Evolutionary conservation across 2,888 invertebrate species (phyloP), one percentile per base, ranked within the genome.

Genomic region (Hyposoter dolosus): DNA sequence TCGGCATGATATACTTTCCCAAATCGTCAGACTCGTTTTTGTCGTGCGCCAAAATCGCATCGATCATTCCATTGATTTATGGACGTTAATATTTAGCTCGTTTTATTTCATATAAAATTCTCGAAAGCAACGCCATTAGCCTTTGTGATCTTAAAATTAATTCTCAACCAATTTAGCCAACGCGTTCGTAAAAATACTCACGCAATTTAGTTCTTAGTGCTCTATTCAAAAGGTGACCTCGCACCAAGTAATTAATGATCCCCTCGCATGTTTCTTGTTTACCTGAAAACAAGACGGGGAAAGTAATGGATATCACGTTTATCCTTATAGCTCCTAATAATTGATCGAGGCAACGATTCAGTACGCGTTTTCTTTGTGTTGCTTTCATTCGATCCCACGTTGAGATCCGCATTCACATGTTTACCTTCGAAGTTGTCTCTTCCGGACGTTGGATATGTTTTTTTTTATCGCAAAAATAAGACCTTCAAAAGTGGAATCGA

Each of bases 1-100:
- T 69, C 35, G 19, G 43, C 66, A 65, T 17, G 43, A 72, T 75
- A 9, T 2, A 74, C 45, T 83, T 32, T 40, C 9, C 28, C 50
- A 32, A 35, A 68, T 50, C 43, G 50, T 17, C 1, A 5, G 3
- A 19, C 23, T 40, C 19, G 23, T 19, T 43, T 19, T 15, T 56
- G n/a, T 35, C 56, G 35, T 35, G 4, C 3, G 19, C 35, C 35
- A 35, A 74, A 32, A 3, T 40, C 15, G 40, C 56, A 40, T 15
- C 23, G 23, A 7, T 56, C 72, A 10, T 15, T 56, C 6, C 19
- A n/a, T 19, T 35, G 35, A 72, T 56, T 72, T 32, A 35, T 53
- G 12, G 1, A 50, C 12, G 15, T 40, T 23, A 72, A 19, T 19
- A 40, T 12, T 28, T 28, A 6, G 3, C 19, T 19, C 40, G 40